phyloP scores from a whole-genome alignment of 2,888 invertebrate genomes.

The Drosophila tripunctata region DNA sequence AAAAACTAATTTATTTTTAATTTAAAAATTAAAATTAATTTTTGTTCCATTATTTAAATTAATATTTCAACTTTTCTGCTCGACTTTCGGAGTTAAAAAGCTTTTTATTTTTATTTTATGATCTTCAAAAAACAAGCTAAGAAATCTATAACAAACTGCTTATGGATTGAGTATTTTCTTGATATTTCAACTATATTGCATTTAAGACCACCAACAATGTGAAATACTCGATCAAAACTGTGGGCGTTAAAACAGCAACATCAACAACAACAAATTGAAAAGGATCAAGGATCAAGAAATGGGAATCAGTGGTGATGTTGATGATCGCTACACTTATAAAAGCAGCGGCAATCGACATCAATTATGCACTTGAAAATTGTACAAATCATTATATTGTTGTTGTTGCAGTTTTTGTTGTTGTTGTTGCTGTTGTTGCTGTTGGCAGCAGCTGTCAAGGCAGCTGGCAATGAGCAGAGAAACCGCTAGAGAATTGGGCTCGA shows the following conservation, averaged over 20 bases:
- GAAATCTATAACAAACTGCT: no score
- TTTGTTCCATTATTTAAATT: no score
- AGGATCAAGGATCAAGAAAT: slow-evolving; percentile 14
- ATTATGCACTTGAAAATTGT: slow-evolving; percentile 63
- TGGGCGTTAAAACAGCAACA: slow-evolving; percentile 41
- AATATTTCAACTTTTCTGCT: no score
- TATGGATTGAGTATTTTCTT: background rate
- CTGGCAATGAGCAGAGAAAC: slow-evolving; percentile 17
- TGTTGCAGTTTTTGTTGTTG: slow-evolving; percentile 1
- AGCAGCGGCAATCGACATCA: slow-evolving; percentile 53
- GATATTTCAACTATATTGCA: background rate
- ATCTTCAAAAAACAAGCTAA: no score
- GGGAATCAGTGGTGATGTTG: slow-evolving; percentile 29
- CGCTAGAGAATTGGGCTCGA: slow-evolving; percentile 9
- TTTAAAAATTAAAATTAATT: no score
- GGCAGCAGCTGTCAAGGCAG: slow-evolving; percentile 46
- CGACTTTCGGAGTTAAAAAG: no score
- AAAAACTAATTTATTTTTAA: no score
- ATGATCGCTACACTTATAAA: slow-evolving; percentile 40
- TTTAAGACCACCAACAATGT: slow-evolving; percentile 38
- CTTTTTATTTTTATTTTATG: no score
- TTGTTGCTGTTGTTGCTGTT: slow-evolving; percentile 3
- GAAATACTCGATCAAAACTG: slow-evolving; percentile 1
- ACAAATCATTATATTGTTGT: slow-evolving; percentile 51
- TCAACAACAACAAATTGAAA: slow-evolving; percentile 15